phyloP scores from a whole-genome alignment of 2,888 invertebrate species.

The Tetrapedia diversipes region DNA sequence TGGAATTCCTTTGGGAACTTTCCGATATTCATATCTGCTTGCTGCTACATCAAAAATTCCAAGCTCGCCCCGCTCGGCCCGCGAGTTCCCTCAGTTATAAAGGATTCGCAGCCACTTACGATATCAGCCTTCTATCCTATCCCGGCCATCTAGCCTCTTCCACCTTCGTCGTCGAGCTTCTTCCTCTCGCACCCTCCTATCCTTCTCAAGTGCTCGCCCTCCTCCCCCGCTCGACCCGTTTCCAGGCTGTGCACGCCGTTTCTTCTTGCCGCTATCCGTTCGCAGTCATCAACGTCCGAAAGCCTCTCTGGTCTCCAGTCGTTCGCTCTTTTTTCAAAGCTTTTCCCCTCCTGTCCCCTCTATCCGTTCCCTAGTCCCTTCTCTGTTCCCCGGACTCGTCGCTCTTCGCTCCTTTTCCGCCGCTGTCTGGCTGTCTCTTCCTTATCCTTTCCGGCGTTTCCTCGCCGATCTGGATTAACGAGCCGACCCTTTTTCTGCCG shows the following conservation, averaged over 20 bases:
- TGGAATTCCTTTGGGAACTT: slow-evolving; percentile 82
- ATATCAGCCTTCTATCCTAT: slow-evolving; percentile 75
- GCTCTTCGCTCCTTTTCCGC: background rate
- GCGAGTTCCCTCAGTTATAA: slow-evolving; percentile 78
- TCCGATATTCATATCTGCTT: slow-evolving; percentile 81
- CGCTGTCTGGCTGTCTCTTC: background rate
- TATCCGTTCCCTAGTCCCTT: background rate
- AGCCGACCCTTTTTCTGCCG: slow-evolving; percentile 66
- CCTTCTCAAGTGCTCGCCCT: background rate
- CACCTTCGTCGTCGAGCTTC: slow-evolving; percentile 28
- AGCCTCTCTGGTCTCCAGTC: slow-evolving; percentile 44
- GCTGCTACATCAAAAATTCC: slow-evolving; percentile 82
- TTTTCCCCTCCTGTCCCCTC: background rate
- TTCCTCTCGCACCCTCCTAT: too few species aligned
- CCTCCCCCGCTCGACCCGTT: background rate
- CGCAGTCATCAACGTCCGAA: slow-evolving; percentile 63
- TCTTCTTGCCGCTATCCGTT: slow-evolving; percentile 31
- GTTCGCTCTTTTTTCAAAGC: slow-evolving; percentile 15
- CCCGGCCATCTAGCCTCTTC: slow-evolving; percentile 48
- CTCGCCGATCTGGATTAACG: slow-evolving; percentile 70
- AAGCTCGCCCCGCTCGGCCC: slow-evolving; percentile 73
- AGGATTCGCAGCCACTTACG: slow-evolving; percentile 81
- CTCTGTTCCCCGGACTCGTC: background rate
- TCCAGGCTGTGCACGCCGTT: slow-evolving; percentile 19
- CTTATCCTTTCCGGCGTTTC: slow-evolving; percentile 53